phyloP scores from a whole-genome alignment of 2,797 vertebrate species.

The Hephaestus fuliginosus region DNA sequence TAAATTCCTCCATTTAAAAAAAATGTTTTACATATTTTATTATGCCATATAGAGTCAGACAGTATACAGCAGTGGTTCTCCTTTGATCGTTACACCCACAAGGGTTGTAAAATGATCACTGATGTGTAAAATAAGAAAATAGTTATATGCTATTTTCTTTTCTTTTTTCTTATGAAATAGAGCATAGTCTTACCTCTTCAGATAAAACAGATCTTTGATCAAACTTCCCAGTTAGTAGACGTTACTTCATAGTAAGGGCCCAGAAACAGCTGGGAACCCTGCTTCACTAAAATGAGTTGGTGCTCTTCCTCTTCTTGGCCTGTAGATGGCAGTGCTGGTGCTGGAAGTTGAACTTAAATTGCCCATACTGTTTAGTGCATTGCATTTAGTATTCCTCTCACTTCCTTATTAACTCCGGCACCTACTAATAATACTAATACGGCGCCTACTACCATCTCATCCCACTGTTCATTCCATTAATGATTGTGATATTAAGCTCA shows the following conservation, averaged over 20 bases:
- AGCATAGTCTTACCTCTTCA: background rate
- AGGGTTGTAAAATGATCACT: background rate
- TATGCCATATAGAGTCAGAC: too few relatives aligned
- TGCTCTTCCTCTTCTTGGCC: conserved; percentile 41
- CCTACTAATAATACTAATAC: background rate
- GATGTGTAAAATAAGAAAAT: background rate
- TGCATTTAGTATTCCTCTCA: conserved; percentile 20
- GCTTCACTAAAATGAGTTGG: too few relatives aligned
- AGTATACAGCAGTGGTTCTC: background rate
- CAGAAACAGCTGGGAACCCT: background rate
- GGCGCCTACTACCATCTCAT: conserved; percentile 4
- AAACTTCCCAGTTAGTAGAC: background rate
- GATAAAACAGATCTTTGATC: conserved; percentile 6
- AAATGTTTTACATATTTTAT: too few relatives aligned
- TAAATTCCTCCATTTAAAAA: background rate
- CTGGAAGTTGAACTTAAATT: conserved; percentile 8
- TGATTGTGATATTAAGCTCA: conserved; percentile 32
- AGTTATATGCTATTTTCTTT: background rate
- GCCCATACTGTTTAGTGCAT: background rate
- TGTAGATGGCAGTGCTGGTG: conserved; percentile 66
- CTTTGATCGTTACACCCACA: background rate
- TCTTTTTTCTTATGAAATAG: background rate
- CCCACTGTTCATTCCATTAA: conserved; percentile 28
- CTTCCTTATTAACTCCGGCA: conserved; percentile 32
- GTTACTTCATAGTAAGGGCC: background rate